Conservation (phyloP, 2,113 vertebrate genomes). For the Siniperca knerii region DNA sequence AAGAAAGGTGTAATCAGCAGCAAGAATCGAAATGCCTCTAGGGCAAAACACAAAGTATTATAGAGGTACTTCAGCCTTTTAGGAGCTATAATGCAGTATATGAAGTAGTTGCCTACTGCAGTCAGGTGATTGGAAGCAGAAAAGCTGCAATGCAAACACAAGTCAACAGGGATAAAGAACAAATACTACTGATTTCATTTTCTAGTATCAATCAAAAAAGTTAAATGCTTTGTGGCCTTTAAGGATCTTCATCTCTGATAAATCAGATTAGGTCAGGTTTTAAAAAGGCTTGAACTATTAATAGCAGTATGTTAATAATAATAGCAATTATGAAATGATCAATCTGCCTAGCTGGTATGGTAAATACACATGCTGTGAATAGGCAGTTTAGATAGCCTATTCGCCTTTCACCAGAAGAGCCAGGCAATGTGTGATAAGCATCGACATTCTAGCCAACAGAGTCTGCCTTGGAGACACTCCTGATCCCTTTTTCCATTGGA, state of each 20-base stretch:
- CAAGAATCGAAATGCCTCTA: neutral
- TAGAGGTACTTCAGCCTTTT: neutral
- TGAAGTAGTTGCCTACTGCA: neutral
- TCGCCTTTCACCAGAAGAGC: slow-evolving; percentile 76
- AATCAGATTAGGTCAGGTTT: slow-evolving; percentile 32
- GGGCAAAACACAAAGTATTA: slow-evolving; percentile 11
- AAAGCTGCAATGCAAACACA: neutral
- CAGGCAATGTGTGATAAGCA: slow-evolving; percentile 77
- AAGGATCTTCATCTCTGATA: slow-evolving; percentile 9
- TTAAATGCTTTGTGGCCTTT: slow-evolving; percentile 14
- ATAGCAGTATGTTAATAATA: slow-evolving; percentile 61
- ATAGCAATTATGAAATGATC: slow-evolving; percentile 71
- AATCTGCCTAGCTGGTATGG: slow-evolving; percentile 55
- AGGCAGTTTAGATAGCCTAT: slow-evolving; percentile 76
- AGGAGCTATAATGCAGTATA: slow-evolving; percentile 1
- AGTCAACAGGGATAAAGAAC: slow-evolving; percentile 20
- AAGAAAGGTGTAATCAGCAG: neutral
- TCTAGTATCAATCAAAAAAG: slow-evolving; percentile 7
- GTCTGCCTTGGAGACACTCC: slow-evolving; percentile 79
- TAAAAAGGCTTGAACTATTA: slow-evolving; percentile 56
- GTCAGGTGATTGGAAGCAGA: slow-evolving; percentile 4
- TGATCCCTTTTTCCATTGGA: slow-evolving; percentile 83
- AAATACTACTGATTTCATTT: slow-evolving; percentile 4
- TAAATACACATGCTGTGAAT: slow-evolving; percentile 73
- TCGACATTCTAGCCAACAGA: slow-evolving; percentile 82